Evolutionary conservation across 1,140 invertebrate genomes (phyloP), one percentile per base, ranked within the genome.

Genomic region (Anthonomus grandis): DNA sequence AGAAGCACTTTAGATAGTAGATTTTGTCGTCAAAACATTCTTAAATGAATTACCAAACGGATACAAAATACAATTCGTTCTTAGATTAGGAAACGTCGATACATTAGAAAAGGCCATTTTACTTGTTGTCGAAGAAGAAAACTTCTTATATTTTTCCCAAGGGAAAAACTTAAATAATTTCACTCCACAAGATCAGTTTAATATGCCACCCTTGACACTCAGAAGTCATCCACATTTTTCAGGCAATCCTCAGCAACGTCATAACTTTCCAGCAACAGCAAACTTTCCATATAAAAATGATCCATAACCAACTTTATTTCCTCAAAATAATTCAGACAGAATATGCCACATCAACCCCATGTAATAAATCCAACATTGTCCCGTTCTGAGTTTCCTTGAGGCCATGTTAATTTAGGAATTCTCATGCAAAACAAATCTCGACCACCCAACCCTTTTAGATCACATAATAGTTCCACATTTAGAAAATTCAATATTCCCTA

Each of bases 121-220:
- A 12, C 22, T 56, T 36, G 27, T 56, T 2, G 27, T 56, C 5
- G 48, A 52, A 31, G 48, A 57, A 52, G 48, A 57, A 57, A 51
- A 51, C 38, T 52, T 57, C 19, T 12, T 41, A 9, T 42, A 57
- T 44, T 27, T 6, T n/a, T 27, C n/a, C 17, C 23, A 57, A 13
- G 5, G 44, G 23, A 55, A 10, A 8, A 46, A n/a, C n/a, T n/a
- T n/a, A 46, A 23, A 21, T 27, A 15, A 21, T 5, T 6, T 38
- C n/a, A 24, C 23, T 2, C 9, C 23, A 49, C 5, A 49, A 3
- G 17, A 17, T 17, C n/a, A n/a, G 18, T 53, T 1, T 47, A 12
- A 45, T 1, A 10, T 24, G 5, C 18, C 34, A 23, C 44, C 15
- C 22, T 22, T 18, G 38, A n/a, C n/a, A 22, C 8, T n/a, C n/a